Evolutionary conservation across 2,797 vertebrate genomes (phyloP).

Genomic region (Prionace glauca): DNA sequence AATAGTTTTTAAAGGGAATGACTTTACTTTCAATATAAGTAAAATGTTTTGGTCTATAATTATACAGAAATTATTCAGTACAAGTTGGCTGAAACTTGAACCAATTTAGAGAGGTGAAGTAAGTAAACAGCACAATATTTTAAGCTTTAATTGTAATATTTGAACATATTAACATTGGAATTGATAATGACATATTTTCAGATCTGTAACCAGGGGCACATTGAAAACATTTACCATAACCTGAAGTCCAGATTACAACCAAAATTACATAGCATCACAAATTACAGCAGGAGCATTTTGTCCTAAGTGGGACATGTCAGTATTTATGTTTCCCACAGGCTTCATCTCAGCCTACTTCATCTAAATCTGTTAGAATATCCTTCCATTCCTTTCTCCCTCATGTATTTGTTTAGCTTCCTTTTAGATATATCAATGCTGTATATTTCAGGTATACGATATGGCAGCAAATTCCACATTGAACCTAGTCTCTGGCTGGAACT

Average conservation of each 20-base stretch:
- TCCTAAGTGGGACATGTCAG: not conserved
- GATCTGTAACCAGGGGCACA: not conserved
- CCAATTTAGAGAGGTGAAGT: not conserved
- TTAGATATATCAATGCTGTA: not conserved
- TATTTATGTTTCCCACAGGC: not conserved
- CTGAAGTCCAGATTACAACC: too few relatives aligned
- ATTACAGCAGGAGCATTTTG: not conserved
- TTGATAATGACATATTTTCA: not conserved
- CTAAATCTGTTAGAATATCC: not conserved
- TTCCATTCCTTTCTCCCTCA: not conserved
- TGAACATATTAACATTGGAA: not conserved
- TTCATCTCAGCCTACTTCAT: not conserved
- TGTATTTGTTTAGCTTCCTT: not conserved
- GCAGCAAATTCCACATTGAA: not conserved
- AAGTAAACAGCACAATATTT: not conserved
- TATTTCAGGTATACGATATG: not conserved
- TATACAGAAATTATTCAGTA: not conserved
- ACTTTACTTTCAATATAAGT: not conserved
- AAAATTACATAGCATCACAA: not conserved
- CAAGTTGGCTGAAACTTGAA: not conserved
- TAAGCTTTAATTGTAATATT: not conserved
- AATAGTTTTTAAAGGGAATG: not conserved
- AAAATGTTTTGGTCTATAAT: not conserved
- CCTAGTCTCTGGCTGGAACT: not conserved
- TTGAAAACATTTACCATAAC: not conserved